These are phyloP conservation scores for Paralvinella palmiformis DNA, from an alignment of 1,140 invertebrate genomes.

Conservation along the genomic window DNA sequence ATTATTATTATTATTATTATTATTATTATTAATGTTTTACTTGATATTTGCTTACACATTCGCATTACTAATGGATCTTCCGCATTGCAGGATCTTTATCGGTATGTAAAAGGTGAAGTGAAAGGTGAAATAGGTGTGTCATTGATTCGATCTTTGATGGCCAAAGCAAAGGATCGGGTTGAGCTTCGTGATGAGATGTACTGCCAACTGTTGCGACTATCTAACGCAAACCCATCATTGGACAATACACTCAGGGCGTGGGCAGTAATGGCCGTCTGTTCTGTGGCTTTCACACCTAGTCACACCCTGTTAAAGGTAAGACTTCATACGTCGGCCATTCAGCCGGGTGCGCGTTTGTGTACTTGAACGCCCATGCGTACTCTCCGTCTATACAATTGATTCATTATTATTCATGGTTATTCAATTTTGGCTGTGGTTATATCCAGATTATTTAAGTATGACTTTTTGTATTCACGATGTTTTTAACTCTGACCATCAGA, in stretches of 20 bases:
- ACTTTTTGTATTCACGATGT: too few relatives aligned
- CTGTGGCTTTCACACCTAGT: slow-evolving; percentile 86
- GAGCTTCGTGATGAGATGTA: slow-evolving; percentile 92
- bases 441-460: too few relatives aligned
- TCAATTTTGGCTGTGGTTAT: too few relatives aligned
- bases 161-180: slow-evolving; percentile 89
- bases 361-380: neutral
- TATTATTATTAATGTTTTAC: neutral
- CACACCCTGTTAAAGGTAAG: slow-evolving; percentile 72
- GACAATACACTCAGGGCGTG: slow-evolving; percentile 72
- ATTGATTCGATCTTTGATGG: slow-evolving; percentile 94
- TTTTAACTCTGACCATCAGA: too few relatives aligned
- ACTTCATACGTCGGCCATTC: too few relatives aligned
- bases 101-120: slow-evolving; percentile 97
- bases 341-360: too few relatives aligned
- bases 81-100: slow-evolving; percentile 75
- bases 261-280: slow-evolving; percentile 79
- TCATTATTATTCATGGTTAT: neutral
- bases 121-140: slow-evolving; percentile 82
- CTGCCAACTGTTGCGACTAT: slow-evolving; percentile 97
- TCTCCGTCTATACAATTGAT: neutral
- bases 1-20: neutral
- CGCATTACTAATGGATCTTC: too few relatives aligned
- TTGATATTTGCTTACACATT: neutral
- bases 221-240: slow-evolving; percentile 81